These are phyloP conservation scores for Cyprinella venusta DNA, from an alignment of 2,797 vertebrate genomes.

Conservation along the genomic window DNA sequence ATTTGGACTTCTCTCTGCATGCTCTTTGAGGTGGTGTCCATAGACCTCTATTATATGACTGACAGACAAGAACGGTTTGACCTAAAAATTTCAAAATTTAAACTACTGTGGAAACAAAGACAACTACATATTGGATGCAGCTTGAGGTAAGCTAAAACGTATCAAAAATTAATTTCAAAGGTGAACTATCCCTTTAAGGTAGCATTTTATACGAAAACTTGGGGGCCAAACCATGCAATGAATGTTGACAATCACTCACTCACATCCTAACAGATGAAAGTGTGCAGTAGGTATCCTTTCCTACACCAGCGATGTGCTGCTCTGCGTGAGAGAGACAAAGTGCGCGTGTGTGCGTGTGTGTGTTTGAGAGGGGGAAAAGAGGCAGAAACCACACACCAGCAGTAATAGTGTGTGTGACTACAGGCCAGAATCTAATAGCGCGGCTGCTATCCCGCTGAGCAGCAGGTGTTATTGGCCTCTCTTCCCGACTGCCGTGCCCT, in stretches of 20 bases:
- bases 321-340: background rate
- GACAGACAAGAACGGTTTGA: too few relatives aligned
- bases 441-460: constrained; percentile 72
- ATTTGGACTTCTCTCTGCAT: too few relatives aligned
- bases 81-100: too few relatives aligned
- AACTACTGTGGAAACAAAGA: too few relatives aligned
- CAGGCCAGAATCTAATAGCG: constrained; percentile 51
- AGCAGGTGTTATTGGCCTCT: constrained; percentile 87
- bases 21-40: too few relatives aligned
- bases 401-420: constrained; percentile 43
- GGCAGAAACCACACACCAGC: constrained; percentile 36
- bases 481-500: constrained; percentile 78
- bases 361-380: constrained; percentile 5
- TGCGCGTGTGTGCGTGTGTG: background rate
- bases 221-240: background rate
- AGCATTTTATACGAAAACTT: background rate
- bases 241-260: background rate
- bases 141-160: too few relatives aligned
- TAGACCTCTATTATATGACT: too few relatives aligned
- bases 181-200: background rate
- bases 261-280: background rate
- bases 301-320: background rate
- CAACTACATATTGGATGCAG: too few relatives aligned
- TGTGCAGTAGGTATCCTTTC: background rate
- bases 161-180: too few relatives aligned